phyloP scores from a whole-genome alignment of 2,888 invertebrate species.

The Idaea straminata region DNA sequence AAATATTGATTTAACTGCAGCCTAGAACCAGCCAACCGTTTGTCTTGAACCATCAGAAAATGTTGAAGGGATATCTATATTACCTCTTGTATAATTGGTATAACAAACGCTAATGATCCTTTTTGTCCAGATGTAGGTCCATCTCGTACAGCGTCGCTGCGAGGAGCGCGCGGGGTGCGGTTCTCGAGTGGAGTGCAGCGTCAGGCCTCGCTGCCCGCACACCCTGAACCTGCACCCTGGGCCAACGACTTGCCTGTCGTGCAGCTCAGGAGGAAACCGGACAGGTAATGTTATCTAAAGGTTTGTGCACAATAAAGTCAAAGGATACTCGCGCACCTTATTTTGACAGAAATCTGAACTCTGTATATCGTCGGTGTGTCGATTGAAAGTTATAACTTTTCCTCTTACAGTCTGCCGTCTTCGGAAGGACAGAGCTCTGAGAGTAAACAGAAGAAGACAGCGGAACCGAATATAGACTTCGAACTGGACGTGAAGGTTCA shows the following conservation, averaged over 20 bases:
- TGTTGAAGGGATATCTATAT: too few relatives aligned
- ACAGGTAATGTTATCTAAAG: conserved; percentile 11
- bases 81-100: too few relatives aligned
- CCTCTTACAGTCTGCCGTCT: conserved; percentile 21
- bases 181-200: conserved; percentile 60
- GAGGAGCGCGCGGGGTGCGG: conserved; percentile 29
- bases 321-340: too few relatives aligned
- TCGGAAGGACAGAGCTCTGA: conserved; percentile 43
- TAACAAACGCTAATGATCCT: too few relatives aligned
- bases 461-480: conserved; percentile 96
- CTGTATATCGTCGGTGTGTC: too few relatives aligned
- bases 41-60: too few relatives aligned
- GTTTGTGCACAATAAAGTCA: too few relatives aligned
- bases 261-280: conserved; percentile 43
- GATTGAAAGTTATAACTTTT: conserved; percentile 21
- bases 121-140: too few relatives aligned
- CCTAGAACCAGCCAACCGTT: too few relatives aligned
- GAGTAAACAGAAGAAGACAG: conserved; percentile 72
- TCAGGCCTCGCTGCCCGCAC: conserved; percentile 90
- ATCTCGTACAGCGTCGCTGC: conserved; percentile 8
- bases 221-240: conserved; percentile 82
- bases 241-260: conserved; percentile 56
- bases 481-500: conserved; percentile 97
- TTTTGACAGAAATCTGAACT: too few relatives aligned
- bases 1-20: too few relatives aligned